phyloP scores from a whole-genome alignment of 2,113 vertebrate genomes.

The Henicopernis longicauda region DNA sequence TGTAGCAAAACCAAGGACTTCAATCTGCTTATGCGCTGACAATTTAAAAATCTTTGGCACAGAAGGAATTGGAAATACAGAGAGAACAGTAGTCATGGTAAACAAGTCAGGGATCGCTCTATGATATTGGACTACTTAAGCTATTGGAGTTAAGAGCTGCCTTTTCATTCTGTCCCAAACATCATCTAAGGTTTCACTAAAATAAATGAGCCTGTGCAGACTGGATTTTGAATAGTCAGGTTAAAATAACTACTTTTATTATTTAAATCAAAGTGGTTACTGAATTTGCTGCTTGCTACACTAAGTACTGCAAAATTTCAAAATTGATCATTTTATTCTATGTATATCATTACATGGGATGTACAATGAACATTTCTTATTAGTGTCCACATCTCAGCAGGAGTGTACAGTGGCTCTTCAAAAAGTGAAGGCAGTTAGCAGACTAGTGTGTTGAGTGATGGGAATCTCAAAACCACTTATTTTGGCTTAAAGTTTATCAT shows the following conservation, averaged over 20 bases:
- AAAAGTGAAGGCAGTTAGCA: neutral
- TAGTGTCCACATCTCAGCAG: neutral
- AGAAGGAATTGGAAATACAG: neutral
- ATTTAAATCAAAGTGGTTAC: neutral
- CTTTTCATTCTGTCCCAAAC: neutral
- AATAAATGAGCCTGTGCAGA: neutral
- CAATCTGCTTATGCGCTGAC: neutral
- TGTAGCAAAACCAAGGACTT: neutral
- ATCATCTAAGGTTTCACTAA: neutral
- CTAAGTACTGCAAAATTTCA: neutral
- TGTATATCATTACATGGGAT: neutral
- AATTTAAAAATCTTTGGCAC: neutral
- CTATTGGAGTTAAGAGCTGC: neutral
- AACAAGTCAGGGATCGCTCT: neutral
- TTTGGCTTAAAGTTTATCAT: conserved; percentile 2
- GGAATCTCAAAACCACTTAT: neutral
- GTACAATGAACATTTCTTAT: neutral
- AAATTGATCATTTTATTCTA: neutral
- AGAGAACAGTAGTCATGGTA: neutral
- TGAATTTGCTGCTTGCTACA: neutral
- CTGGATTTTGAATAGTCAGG: neutral
- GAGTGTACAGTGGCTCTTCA: neutral
- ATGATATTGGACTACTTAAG: neutral
- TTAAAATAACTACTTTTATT: neutral
- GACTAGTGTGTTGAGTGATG: neutral